Percentiles rank a stretch among this genome's conserved stretches.
Conservation (phyloP, 1,140 invertebrate species). For the Geopemphigus sp. region DNA sequence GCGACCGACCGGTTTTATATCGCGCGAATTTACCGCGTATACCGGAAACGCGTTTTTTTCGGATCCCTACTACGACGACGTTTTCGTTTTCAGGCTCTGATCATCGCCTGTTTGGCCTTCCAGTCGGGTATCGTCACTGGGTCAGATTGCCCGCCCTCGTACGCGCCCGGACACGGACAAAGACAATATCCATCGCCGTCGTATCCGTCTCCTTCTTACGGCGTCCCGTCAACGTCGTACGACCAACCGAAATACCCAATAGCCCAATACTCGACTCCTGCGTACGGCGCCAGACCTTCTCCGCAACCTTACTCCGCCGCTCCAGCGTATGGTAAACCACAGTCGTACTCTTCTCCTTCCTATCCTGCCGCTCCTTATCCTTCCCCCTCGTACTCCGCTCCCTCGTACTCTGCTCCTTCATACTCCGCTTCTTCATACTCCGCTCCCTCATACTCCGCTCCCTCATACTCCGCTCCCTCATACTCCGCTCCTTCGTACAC, state of each 20-base stretch:
- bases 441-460: slow-evolving; percentile 30
- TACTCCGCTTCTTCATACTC: slow-evolving; percentile 45
- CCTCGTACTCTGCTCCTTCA: slow-evolving; percentile 4
- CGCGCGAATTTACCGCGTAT: no score
- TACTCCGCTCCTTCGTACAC: slow-evolving; percentile 28
- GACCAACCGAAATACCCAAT: slow-evolving; percentile 31
- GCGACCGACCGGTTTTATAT: no score
- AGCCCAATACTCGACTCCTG: slow-evolving; percentile 50
- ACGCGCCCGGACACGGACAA: slow-evolving; percentile 19
- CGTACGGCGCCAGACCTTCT: slow-evolving; percentile 25
- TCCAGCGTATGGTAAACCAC: slow-evolving; percentile 29
- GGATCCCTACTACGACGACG: no score
- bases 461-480: slow-evolving; percentile 31
- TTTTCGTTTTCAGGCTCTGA: not conserved
- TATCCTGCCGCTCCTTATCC: slow-evolving; percentile 6
- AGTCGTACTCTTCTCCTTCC: slow-evolving; percentile 50
- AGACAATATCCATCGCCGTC: slow-evolving; percentile 43
- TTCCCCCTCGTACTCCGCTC: slow-evolving; percentile 54
- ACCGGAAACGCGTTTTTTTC: no score
- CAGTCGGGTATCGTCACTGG: not conserved
- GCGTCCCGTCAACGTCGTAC: slow-evolving; percentile 51
- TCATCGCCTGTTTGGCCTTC: slow-evolving; percentile 33
- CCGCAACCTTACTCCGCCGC: slow-evolving; percentile 33
- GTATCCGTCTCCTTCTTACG: slow-evolving; percentile 15
- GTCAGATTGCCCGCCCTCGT: slow-evolving; percentile 3